Evolutionary conservation across 2,888 invertebrate species (phyloP).

Genomic region (Drepanosiphum platanoidis): DNA sequence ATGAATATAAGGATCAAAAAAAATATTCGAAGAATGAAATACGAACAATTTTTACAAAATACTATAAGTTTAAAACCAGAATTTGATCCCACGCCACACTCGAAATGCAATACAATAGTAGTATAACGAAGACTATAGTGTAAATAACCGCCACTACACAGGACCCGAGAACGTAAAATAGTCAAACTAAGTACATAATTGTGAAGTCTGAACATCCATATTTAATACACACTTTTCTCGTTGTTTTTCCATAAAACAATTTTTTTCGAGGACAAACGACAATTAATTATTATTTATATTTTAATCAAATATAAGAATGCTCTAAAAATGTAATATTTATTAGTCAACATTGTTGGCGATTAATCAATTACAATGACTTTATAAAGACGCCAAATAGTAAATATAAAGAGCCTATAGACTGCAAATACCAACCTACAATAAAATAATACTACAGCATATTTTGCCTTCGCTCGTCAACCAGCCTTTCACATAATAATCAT

Average conservation of each 20-base stretch:
- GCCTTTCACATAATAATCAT: conserved; percentile 49
- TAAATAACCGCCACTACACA: neutral
- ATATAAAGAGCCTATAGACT: too few relatives aligned
- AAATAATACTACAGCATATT: conserved; percentile 8
- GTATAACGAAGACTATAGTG: neutral
- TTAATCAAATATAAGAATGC: neutral
- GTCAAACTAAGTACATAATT: neutral
- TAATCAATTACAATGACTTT: conserved; percentile 3
- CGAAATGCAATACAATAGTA: neutral
- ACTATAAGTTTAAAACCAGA: neutral
- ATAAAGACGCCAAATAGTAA: conserved; percentile 17
- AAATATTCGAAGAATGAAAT: too few relatives aligned
- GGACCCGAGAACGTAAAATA: neutral
- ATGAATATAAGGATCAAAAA: neutral
- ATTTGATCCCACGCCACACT: neutral
- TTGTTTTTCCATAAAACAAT: neutral
- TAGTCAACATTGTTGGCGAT: conserved; percentile 8
- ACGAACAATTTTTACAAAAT: too few relatives aligned
- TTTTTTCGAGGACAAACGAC: too few relatives aligned
- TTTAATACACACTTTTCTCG: neutral
- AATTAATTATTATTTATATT: too few relatives aligned
- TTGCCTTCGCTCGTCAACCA: conserved; percentile 1
- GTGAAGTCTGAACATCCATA: neutral
- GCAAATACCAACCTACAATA: neutral
- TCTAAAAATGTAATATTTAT: too few relatives aligned